These are phyloP conservation scores for Blastobasis adustella DNA, from an alignment of 2,888 invertebrate species.

Conservation along the genomic window DNA sequence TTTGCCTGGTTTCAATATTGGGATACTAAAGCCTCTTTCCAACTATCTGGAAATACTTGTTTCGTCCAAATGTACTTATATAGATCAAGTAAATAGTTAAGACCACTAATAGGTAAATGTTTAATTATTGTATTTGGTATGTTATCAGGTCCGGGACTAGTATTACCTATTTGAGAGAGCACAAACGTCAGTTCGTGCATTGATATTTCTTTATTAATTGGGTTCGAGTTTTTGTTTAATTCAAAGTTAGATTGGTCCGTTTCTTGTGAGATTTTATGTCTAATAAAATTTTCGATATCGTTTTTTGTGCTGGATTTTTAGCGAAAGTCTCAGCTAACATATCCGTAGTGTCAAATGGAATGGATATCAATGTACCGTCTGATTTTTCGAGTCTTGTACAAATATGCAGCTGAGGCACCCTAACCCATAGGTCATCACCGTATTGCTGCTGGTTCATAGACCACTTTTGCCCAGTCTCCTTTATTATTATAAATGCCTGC, in stretches of 20 bases:
- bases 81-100: constrained; percentile 7
- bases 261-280: background rate
- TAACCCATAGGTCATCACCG: too few relatives aligned
- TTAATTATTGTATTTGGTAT: too few relatives aligned
- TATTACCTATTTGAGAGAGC: constrained; percentile 4
- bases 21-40: constrained; percentile 14
- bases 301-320: constrained; percentile 8
- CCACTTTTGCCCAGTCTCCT: too few relatives aligned
- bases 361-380: background rate
- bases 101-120: constrained; percentile 7
- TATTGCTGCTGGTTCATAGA: too few relatives aligned
- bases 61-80: constrained; percentile 6
- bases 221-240: constrained; percentile 1
- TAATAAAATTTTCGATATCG: constrained; percentile 6
- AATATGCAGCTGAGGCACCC: too few relatives aligned
- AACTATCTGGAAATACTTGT: constrained; percentile 13
- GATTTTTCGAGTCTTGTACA: background rate
- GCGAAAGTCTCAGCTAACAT: constrained; percentile 9
- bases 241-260: too few relatives aligned
- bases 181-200: constrained; percentile 8
- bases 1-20: constrained; percentile 15
- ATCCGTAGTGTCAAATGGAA: constrained; percentile 1
- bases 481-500: too few relatives aligned
- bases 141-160: constrained; percentile 13
- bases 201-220: constrained; percentile 4